phyloP scores from a whole-genome alignment of 2,113 vertebrate genomes.

The Nibea coibor region DNA sequence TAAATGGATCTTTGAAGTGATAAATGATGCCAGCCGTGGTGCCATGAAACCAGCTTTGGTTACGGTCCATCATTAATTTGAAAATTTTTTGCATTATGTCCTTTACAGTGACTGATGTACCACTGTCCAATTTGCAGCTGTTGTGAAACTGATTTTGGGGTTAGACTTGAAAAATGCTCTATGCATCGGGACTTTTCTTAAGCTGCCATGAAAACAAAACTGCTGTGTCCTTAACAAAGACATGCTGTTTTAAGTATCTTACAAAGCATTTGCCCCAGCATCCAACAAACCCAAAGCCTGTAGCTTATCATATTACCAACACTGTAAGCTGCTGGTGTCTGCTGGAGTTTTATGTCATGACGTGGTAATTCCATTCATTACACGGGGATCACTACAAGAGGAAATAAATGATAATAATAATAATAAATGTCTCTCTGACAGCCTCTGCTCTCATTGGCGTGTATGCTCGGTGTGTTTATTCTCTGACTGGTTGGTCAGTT shows the following conservation, averaged over 20 bases:
- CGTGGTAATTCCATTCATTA: slow-evolving; percentile 33
- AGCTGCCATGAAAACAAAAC: slow-evolving; percentile 62
- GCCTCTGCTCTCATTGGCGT: not conserved
- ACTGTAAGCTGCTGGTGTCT: slow-evolving; percentile 26
- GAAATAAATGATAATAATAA: slow-evolving; percentile 33
- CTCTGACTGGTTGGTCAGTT: not conserved
- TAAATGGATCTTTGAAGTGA: slow-evolving; percentile 60
- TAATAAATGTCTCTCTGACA: slow-evolving; percentile 26
- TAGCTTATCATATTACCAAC: slow-evolving; percentile 34
- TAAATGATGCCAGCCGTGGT: slow-evolving; percentile 56
- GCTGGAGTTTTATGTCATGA: slow-evolving; percentile 24
- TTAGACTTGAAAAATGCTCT: slow-evolving; percentile 64
- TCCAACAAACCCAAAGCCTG: slow-evolving; percentile 20
- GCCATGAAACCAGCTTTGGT: slow-evolving; percentile 73
- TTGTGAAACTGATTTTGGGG: slow-evolving; percentile 60
- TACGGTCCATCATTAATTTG: slow-evolving; percentile 72
- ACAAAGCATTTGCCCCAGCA: slow-evolving; percentile 4
- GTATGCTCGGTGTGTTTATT: not conserved
- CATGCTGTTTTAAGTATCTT: slow-evolving; percentile 32
- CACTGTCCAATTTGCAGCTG: slow-evolving; percentile 69
- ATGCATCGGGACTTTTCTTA: slow-evolving; percentile 53
- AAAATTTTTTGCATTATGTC: slow-evolving; percentile 55
- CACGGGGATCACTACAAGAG: slow-evolving; percentile 27
- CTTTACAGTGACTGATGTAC: slow-evolving; percentile 69
- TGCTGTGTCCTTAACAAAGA: slow-evolving; percentile 54